Evolutionary conservation across 2,888 invertebrate genomes (phyloP).

Genomic region (Harpalus rufipes): DNA sequence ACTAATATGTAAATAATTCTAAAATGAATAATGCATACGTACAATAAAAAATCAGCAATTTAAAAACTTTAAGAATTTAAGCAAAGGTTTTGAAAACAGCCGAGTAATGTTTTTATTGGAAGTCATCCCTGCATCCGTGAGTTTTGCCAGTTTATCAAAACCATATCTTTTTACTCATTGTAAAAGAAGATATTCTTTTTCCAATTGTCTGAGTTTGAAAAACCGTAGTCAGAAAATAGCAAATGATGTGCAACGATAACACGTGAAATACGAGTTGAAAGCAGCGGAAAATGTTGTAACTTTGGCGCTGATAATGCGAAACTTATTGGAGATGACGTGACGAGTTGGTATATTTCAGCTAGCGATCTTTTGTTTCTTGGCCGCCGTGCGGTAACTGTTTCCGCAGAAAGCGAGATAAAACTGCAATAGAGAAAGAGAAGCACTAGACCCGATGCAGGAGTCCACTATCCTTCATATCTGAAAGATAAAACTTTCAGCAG

Average conservation of each 20-base stretch:
- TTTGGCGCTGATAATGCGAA: slow-evolving; percentile 61
- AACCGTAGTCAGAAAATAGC: slow-evolving; percentile 53
- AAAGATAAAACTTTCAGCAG: slow-evolving; percentile 5
- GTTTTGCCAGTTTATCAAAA: slow-evolving; percentile 24
- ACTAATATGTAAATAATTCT: too few relatives aligned
- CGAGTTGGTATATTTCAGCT: slow-evolving; percentile 46
- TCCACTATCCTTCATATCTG: slow-evolving; percentile 19
- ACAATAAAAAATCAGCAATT: too few relatives aligned
- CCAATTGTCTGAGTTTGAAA: slow-evolving; percentile 41
- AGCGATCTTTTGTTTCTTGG: slow-evolving; percentile 42
- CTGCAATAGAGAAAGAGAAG: slow-evolving; percentile 30
- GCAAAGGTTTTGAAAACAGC: too few relatives aligned
- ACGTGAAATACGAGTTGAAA: slow-evolving; percentile 60
- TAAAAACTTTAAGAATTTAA: too few relatives aligned
- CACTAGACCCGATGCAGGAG: background rate
- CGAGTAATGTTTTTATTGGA: too few relatives aligned
- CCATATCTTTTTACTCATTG: slow-evolving; percentile 32
- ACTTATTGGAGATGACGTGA: slow-evolving; percentile 60
- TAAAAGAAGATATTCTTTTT: slow-evolving; percentile 57
- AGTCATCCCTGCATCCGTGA: background rate
- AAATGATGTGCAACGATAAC: slow-evolving; percentile 62
- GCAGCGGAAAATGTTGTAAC: slow-evolving; percentile 36
- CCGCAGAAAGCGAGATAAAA: slow-evolving; percentile 14
- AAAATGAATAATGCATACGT: too few relatives aligned
- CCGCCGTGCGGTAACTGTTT: slow-evolving; percentile 30